Conservation (phyloP, 2,888 invertebrate genomes). For the Lumbricus terrestris region DNA sequence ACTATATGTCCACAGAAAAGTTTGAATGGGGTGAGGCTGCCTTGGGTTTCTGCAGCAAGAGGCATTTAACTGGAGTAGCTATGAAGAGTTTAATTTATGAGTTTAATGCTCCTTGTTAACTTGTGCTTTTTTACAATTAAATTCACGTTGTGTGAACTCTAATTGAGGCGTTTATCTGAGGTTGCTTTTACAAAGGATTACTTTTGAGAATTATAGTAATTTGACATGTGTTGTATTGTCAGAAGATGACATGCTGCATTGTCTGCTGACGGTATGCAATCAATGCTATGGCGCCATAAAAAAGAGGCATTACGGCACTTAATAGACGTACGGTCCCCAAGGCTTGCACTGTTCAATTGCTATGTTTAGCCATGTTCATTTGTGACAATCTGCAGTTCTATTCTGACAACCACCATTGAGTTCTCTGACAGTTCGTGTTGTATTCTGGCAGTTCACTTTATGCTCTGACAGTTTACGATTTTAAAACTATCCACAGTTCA, state of each 20-base stretch:
- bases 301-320: not conserved
- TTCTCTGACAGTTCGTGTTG: not conserved
- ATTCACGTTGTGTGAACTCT: no score
- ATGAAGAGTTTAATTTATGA: not conserved
- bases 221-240: no score
- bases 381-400: not conserved
- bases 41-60: not conserved
- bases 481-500: not conserved
- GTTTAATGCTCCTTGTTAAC: no score
- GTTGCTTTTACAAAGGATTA: no score
- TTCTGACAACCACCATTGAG: not conserved
- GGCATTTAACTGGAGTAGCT: not conserved
- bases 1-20: not conserved
- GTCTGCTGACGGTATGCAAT: not conserved
- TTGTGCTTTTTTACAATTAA: no score
- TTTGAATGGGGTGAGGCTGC: not conserved
- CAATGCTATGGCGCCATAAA: not conserved
- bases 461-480: not conserved
- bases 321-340: not conserved
- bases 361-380: not conserved
- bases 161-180: no score
- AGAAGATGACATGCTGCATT: no score
- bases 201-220: no score
- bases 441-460: not conserved
- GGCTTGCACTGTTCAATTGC: not conserved